Evolutionary conservation across 1,140 invertebrate species (phyloP), one percentile per base, ranked within the genome.

Genomic region (Liolophura sinensis): DNA sequence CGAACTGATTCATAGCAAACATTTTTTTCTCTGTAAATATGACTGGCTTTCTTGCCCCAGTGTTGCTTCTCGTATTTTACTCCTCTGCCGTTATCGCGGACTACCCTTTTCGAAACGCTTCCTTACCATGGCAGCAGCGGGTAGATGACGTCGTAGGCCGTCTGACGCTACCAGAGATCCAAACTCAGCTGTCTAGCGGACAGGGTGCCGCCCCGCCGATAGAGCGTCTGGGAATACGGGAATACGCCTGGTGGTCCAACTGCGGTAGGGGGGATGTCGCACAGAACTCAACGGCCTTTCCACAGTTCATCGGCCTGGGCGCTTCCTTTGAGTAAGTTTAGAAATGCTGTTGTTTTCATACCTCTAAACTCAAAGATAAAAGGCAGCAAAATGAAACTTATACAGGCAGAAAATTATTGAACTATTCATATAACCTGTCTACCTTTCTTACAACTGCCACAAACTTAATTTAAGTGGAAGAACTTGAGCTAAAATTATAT

Each of bases 61-160:
- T 9, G 31, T 40, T 40, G 31, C 9, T 40, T 3, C 31, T 9
- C 3, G 3, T 40, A 40, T 9, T 40, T 40, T 40, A 3, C 3
- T 40, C 31, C 3, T 9, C 31, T 9, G 31, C 31, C 31, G 9
- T 40, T 54, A 4, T 49, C 47, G 64, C 50, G 18, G 70, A 68
- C 47, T 71, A 67, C 24, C 73, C 70, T 6, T 73, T 70, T 56
- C 61, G 58, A 55, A 71, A 77, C 59, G 40, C 60, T 16, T 62
- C 65, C 0, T 60, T 76, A 51, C 52, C 60, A 50, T 70, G 67
- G 68, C 59, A 68, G 18, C 61, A 62, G 7, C 64, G 74, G 25
- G 70, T 76, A 14, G 68, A 72, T 62, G 75, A 77, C 51, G 60
- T 77, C 18, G 72, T 77, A 5, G 62, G 48, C 15, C 67, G 75